Base-by-base conservation (phyloP, 2,113 vertebrate species). In the Ammodytes dubius region DNA sequence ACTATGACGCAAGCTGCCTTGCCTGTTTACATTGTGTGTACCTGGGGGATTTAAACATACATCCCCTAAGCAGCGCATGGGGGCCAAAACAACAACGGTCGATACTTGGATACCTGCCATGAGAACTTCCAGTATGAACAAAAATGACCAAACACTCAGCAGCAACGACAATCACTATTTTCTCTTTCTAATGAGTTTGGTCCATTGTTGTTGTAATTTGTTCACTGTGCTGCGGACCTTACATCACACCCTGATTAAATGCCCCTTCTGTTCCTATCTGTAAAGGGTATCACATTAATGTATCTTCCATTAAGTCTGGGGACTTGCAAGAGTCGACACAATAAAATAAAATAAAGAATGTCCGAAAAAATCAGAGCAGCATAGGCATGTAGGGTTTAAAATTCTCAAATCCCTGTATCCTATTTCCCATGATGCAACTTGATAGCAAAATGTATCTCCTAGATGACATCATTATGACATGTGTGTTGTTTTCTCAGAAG, bases 141-240 rank as follows among this genome's bases (percentile, higher is more conserved):
- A 84, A 11, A 1, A 15, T 4, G 49, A 50, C 11, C 17, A 12
- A 11, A 14, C 35, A 81, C 11, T 40, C 3, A 13, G 49, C 43
- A 65, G 45, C 7, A 42, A 5, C 3, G n/a, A 43, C 61, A 47
- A 58, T 65, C 43, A 65, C 1, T 17, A 37, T 66, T 50, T 27
- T 27, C 27, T 77, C n/a, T 42, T 17, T 64, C 35, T n/a, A 60
- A 58, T 53, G 43, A 53, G 10, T 27, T 67, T 42, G 5, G 69
- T 14, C 39, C 43, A n/a, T 65, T 65, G 11, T 19, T 43, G 40
- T 52, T 43, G 53, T 53, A 7, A 66, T 74, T 56, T 65, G 53
- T 50, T 81, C 39, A 63, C 53, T 67, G 43, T 64, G 46, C 45
- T 57, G 47, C 17, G 45, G 27, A 54, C 67, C 40, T 79, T 19